phyloP scores from a whole-genome alignment of 2,888 invertebrate species.

The Lydus trimaculatus region DNA sequence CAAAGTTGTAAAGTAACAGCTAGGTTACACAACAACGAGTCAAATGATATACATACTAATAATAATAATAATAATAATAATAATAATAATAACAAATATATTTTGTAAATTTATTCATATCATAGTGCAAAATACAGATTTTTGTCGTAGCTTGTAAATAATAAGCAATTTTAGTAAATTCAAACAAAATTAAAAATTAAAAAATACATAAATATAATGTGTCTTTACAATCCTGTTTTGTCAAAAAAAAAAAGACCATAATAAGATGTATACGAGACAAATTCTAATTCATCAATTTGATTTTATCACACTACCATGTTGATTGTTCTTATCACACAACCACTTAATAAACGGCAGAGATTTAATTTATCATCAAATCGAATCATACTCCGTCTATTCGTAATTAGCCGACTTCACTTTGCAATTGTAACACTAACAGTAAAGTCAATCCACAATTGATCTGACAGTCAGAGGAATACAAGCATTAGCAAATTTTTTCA shows the following conservation, averaged over 20 bases:
- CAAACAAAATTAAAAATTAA: conserved; percentile 39
- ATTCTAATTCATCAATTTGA: conserved; percentile 27
- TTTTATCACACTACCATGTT: neutral
- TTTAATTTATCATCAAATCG: neutral
- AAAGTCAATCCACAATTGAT: too few relatives aligned
- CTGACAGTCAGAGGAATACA: too few relatives aligned
- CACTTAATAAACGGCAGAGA: neutral
- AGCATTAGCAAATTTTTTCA: too few relatives aligned
- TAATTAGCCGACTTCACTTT: neutral
- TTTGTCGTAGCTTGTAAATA: conserved; percentile 46
- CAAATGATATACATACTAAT: conserved; percentile 33
- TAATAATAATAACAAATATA: conserved; percentile 44
- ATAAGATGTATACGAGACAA: conserved; percentile 48
- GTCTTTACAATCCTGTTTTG: conserved; percentile 43
- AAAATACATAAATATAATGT: conserved; percentile 35
- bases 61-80: too few relatives aligned
- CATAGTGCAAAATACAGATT: conserved; percentile 42
- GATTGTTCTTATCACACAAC: neutral
- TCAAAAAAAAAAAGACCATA: conserved; percentile 39
- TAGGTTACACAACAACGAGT: conserved; percentile 51
- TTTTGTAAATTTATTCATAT: conserved; percentile 57
- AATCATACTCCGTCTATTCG: neutral
- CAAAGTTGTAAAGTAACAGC: conserved; percentile 53
- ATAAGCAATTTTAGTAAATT: conserved; percentile 42
- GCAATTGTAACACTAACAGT: too few relatives aligned